phyloP scores from a whole-genome alignment of 2,113 vertebrate genomes.

The Brachypteracias leptosomus region DNA sequence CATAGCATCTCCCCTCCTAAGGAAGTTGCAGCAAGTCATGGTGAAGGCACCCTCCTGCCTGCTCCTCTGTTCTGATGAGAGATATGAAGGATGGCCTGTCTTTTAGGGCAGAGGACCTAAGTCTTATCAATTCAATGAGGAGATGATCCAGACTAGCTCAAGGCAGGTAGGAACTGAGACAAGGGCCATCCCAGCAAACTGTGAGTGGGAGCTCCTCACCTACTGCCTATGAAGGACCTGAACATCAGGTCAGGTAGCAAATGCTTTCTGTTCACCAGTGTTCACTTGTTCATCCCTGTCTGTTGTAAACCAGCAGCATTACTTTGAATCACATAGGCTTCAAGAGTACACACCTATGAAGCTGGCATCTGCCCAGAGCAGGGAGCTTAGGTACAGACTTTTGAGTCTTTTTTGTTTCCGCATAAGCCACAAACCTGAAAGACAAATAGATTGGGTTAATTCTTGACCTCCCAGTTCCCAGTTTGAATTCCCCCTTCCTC shows the following conservation, averaged over 20 bases:
- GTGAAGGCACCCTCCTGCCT: neutral
- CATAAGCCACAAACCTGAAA: neutral
- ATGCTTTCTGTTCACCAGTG: neutral
- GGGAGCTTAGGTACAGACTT: rapidly evolving
- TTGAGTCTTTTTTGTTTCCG: neutral
- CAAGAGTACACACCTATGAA: neutral
- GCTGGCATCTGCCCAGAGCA: neutral
- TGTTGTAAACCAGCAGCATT: neutral
- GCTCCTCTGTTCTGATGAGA: neutral
- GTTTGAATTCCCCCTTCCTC: neutral
- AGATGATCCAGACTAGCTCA: neutral
- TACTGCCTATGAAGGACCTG: neutral
- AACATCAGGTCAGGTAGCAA: neutral
- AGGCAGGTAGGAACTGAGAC: neutral
- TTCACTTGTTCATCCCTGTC: neutral
- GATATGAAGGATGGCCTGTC: neutral
- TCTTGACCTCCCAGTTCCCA: neutral
- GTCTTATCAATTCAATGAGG: neutral
- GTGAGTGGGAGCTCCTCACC: neutral
- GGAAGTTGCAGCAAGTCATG: neutral
- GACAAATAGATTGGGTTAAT: neutral
- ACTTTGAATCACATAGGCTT: neutral
- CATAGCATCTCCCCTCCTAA: neutral
- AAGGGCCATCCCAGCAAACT: neutral
- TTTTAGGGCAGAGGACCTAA: neutral